Evolutionary conservation across 1,140 invertebrate genomes (phyloP), one percentile per base, ranked within the genome.

Genomic region (Pectinophora gossypiella): DNA sequence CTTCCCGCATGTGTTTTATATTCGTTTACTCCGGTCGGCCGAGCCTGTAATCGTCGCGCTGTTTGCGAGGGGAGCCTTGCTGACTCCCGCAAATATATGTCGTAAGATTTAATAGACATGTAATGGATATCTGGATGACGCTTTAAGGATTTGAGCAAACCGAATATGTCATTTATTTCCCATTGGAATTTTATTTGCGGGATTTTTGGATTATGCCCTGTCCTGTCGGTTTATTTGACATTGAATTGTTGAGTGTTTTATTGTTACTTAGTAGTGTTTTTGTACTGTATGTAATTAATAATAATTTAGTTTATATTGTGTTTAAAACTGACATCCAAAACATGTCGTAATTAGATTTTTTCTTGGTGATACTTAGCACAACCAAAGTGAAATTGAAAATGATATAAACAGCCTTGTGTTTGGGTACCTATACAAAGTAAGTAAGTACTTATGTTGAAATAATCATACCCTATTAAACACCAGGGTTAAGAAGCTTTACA

Each of bases 91-190:
- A 76, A 84, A 85, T 87, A 85, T 85, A 85, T 87, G 81, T 87
- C 84, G 81, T 85, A 81, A 84, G 84, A 85, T 85, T 87, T 87
- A 87, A 87, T 87, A 85, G 81, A 87, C 81, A 87, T 87, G 84
- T 87, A 85, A 87, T 87, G 78, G 84, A 87, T 87, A 85, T 87
- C 84, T 84, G 84, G 76, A 87, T 87, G 84, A 87, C 81, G 79
- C 82, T 87, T 87, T 87, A 87, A 87, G 84, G 84, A 87, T 87
- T 87, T 87, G 81, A 73, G 84, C 81, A 87, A 87, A 87, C 84
- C 76, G 80, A 84, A 85, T 84, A 82, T 82, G 81, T 82, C 79
- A 83, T 82, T 85, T 78, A 68, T 72, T 83, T 72, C 68, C 64
- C 70, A 86, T 85, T 84, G 79, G 72, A 86, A 83, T 83, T 86